Conservation (phyloP, 2,797 vertebrate species). For the Falco concolor region DNA sequence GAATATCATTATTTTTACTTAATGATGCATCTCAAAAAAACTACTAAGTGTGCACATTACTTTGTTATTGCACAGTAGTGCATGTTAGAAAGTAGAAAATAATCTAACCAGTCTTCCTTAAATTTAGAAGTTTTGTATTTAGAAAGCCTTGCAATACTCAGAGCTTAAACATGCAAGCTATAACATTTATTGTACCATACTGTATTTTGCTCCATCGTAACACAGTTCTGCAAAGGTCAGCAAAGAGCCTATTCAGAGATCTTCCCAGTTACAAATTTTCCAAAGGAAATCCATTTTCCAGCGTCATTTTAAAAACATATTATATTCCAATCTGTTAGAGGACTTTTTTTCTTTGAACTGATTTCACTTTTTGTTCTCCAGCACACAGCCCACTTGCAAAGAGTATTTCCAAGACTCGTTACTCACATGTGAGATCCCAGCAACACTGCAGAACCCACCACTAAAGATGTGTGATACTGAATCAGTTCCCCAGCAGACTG, state of each 20-base stretch:
- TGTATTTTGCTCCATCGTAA: slow-evolving; percentile 13
- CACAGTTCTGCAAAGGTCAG: slow-evolving; percentile 16
- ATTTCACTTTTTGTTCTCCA: slow-evolving; percentile 18
- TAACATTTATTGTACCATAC: background rate
- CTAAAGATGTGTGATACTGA: background rate
- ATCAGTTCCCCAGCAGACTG: background rate
- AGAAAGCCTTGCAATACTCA: background rate
- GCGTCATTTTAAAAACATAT: background rate
- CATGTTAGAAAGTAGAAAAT: background rate
- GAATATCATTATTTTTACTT: background rate
- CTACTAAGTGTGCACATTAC: background rate
- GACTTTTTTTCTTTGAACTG: background rate
- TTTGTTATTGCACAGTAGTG: background rate
- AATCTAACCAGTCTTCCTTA: background rate
- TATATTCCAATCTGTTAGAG: background rate
- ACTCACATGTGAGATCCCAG: background rate
- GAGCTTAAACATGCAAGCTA: background rate
- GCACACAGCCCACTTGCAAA: background rate
- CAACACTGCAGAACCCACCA: background rate
- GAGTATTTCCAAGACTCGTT: background rate
- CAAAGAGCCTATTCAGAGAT: background rate
- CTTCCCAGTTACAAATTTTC: slow-evolving; percentile 20
- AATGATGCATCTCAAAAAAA: background rate
- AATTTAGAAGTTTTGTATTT: background rate
- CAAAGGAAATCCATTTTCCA: slow-evolving; percentile 50